phyloP scores from a whole-genome alignment of 2,888 invertebrate genomes.

The Drosophila leonis region DNA sequence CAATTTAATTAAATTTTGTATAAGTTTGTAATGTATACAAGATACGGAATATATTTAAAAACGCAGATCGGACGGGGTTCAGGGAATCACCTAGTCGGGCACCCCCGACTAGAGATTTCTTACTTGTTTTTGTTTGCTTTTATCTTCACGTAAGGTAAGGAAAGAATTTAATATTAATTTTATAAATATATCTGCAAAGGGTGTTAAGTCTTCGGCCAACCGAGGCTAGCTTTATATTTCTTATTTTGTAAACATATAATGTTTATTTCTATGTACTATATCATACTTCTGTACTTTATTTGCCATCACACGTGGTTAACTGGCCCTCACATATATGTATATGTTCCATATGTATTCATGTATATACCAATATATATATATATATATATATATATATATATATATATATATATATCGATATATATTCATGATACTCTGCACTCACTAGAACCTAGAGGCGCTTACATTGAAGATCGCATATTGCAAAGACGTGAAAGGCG shows the following conservation, averaged over 20 bases:
- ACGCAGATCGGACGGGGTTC: too few species aligned
- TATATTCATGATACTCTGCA: constrained; percentile 44
- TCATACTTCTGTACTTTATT: constrained; percentile 51
- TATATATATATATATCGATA: neutral
- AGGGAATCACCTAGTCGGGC: too few species aligned
- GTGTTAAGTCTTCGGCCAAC: constrained; percentile 7
- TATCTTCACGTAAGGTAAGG: too few species aligned
- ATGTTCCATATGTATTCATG: constrained; percentile 35
- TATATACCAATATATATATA: constrained; percentile 35
- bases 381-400: neutral
- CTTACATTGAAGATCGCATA: constrained; percentile 85
- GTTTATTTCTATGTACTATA: constrained; percentile 27
- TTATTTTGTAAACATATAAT: neutral
- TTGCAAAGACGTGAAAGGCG: constrained; percentile 85
- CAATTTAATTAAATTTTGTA: too few species aligned
- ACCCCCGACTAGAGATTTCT: too few species aligned
- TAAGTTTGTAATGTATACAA: too few species aligned
- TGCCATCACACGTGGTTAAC: constrained; percentile 47
- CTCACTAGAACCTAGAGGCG: constrained; percentile 78
- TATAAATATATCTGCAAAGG: constrained; percentile 16
- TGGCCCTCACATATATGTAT: constrained; percentile 53
- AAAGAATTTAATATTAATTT: too few species aligned
- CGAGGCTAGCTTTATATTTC: constrained; percentile 7
- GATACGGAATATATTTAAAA: too few species aligned
- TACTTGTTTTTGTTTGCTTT: too few species aligned